Conservation (phyloP, 2,797 vertebrate species). For the Mormyrops attenuatus region DNA sequence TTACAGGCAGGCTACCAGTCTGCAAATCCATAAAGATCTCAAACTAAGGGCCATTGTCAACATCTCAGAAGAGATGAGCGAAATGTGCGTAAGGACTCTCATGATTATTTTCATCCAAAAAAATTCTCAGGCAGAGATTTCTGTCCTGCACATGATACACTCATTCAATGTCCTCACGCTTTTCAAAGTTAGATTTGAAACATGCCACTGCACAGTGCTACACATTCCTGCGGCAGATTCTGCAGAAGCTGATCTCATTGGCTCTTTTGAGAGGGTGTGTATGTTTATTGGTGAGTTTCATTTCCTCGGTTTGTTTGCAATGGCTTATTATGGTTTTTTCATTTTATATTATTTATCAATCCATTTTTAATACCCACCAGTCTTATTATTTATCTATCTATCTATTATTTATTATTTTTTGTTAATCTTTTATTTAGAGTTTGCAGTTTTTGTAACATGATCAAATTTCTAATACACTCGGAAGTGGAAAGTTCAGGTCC, state of each 20-base stretch:
- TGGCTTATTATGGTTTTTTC: neutral
- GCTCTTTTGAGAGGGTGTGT: constrained; percentile 60
- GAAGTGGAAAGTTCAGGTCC: neutral
- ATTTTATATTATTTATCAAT: neutral
- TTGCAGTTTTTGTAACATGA: neutral
- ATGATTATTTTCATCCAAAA: neutral
- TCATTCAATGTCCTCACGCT: neutral
- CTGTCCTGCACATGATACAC: neutral
- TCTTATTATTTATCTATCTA: neutral
- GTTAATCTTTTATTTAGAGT: neutral
- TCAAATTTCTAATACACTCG: neutral
- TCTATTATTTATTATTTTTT: neutral
- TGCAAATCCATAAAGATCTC: constrained; percentile 65
- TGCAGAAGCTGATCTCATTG: constrained; percentile 46
- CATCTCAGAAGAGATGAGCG: constrained; percentile 54
- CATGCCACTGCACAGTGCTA: constrained; percentile 41
- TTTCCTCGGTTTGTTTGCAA: neutral
- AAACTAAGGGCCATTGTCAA: constrained; percentile 71
- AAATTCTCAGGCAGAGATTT: neutral
- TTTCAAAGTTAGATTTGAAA: constrained; percentile 36
- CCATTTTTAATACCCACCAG: neutral
- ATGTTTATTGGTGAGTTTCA: constrained; percentile 72
- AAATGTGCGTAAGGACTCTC: constrained; percentile 49
- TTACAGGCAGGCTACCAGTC: constrained; percentile 61
- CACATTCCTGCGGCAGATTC: constrained; percentile 65